phyloP scores from a whole-genome alignment of 2,113 vertebrate genomes.

The Acanthisitta chloris region DNA sequence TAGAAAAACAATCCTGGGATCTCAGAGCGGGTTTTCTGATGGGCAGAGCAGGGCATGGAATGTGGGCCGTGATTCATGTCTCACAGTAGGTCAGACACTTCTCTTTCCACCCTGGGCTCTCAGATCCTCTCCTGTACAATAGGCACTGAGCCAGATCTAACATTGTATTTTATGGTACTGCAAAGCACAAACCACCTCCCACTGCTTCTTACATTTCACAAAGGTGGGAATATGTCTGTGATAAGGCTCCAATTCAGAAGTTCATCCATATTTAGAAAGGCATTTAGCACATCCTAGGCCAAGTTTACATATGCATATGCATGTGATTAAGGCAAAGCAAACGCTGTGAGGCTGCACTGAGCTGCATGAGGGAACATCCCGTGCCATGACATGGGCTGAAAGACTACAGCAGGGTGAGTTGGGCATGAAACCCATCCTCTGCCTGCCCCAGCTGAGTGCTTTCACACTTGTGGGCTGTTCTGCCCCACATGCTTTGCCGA shows the following conservation, averaged over 20 bases:
- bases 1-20: conserved; percentile 12
- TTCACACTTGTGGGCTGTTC: not conserved
- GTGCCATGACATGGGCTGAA: not conserved
- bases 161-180: not conserved
- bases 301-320: conserved; percentile 44
- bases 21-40: not conserved
- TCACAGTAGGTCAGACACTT: conserved; percentile 21
- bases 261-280: conserved; percentile 60
- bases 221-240: conserved; percentile 34
- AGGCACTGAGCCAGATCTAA: not conserved
- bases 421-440: not conserved
- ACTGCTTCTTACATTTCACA: conserved; percentile 50
- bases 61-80: not conserved
- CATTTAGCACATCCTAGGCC: conserved; percentile 36
- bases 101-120: not conserved
- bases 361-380: not conserved
- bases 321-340: conserved; percentile 10
- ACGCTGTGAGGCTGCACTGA: not conserved
- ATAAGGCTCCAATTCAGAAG: not conserved
- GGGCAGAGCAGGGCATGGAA: not conserved
- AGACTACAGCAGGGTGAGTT: not conserved
- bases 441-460: not conserved
- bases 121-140: not conserved
- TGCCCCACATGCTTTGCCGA: not conserved
- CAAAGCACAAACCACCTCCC: conserved; percentile 39